Conservation (phyloP, 2,797 vertebrate species). For the Gorsachius magnificus region DNA sequence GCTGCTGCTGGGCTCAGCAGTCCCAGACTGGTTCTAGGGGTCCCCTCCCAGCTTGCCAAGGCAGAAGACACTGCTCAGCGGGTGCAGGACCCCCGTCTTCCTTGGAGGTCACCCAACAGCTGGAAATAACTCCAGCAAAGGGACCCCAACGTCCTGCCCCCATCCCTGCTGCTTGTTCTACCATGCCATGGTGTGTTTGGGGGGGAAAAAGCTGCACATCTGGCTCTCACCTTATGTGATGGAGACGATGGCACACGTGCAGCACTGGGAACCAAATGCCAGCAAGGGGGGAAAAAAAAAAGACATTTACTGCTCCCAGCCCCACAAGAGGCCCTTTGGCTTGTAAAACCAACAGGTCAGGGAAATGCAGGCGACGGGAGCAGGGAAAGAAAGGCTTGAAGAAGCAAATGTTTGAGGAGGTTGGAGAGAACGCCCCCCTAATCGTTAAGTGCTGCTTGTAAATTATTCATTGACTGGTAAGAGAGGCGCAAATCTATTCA, state of each 20-base stretch:
- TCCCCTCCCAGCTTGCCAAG: not conserved
- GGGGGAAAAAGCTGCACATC: not conserved
- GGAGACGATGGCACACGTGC: not conserved
- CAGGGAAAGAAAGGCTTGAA: not conserved
- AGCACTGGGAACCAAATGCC: not conserved
- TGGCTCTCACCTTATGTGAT: not conserved
- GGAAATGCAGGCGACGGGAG: not conserved
- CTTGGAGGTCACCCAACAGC: not conserved
- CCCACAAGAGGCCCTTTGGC: not conserved
- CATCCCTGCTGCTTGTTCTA: not conserved
- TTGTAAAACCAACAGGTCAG: not conserved
- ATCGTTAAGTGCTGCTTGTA: conserved; percentile 70
- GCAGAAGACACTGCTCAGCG: fast-evolving
- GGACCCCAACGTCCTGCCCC: fast-evolving
- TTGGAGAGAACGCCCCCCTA: conserved; percentile 53
- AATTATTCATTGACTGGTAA: conserved; percentile 69
- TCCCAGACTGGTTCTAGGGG: fast-evolving
- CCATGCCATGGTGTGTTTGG: fast-evolving
- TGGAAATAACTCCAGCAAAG: not conserved
- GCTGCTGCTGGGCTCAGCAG: not conserved
- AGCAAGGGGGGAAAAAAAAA: not conserved
- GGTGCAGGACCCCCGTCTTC: fast-evolving
- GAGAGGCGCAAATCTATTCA: conserved; percentile 35
- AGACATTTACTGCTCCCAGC: not conserved
- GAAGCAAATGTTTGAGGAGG: conserved; percentile 33